Percentiles rank a stretch among this genome's conserved stretches.
Evolutionary conservation across 2,797 vertebrate species (phyloP).

Genomic region (Peromyscus attwateri): DNA sequence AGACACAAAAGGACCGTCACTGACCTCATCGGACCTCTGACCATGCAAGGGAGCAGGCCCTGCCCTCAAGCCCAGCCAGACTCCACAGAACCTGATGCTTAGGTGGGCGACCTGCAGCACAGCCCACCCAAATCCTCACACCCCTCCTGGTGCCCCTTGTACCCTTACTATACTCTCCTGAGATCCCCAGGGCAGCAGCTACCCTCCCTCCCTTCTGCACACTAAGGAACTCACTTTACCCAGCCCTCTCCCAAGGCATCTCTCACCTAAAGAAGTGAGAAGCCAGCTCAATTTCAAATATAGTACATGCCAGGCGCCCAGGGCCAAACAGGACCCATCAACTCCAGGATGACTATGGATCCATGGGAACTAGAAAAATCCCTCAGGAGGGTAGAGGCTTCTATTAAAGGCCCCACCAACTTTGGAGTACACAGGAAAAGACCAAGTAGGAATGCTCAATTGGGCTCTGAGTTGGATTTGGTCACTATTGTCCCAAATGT

Average conservation of each 20-base stretch:
- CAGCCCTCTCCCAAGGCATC: neutral
- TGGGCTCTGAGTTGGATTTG: neutral
- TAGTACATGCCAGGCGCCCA: too few species aligned
- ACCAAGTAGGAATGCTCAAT: neutral
- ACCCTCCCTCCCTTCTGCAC: neutral
- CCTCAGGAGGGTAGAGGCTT: neutral
- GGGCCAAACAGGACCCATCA: neutral
- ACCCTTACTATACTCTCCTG: neutral
- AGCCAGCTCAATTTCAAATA: neutral
- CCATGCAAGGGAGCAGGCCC: neutral
- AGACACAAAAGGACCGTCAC: neutral
- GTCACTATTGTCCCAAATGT: neutral
- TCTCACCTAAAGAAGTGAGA: neutral
- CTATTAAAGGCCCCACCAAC: neutral
- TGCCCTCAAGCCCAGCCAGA: too few species aligned
- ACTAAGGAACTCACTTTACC: neutral
- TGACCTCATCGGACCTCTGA: fast-evolving
- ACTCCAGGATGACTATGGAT: neutral
- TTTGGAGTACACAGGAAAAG: neutral
- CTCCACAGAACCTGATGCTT: neutral
- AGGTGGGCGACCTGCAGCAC: fast-evolving
- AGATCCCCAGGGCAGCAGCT: fast-evolving
- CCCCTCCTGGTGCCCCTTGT: fast-evolving
- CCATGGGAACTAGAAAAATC: neutral
- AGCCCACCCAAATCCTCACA: neutral